A percentile compares a stretch with the other conserved stretches of the same genome.
Conservation (phyloP, 2,888 invertebrate species). For the Limnephilus lunatus region DNA sequence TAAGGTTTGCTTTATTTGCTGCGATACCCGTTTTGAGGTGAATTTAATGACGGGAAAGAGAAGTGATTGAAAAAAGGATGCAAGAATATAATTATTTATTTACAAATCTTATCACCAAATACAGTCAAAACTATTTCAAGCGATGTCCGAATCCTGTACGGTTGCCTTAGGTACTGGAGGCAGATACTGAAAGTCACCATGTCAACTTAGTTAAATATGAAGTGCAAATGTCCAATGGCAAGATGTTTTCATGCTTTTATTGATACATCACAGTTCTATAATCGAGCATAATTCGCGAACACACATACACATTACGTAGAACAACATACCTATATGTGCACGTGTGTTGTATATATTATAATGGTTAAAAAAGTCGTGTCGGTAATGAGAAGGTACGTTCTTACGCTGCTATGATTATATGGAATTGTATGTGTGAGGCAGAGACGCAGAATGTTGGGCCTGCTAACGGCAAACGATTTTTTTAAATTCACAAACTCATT, state of each 20-base stretch:
- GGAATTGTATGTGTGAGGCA: slow-evolving; percentile 15
- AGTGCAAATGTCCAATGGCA: background rate
- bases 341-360: background rate
- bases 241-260: background rate
- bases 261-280: background rate
- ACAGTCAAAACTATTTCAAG: too few species aligned
- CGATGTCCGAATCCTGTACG: too few species aligned
- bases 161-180: too few species aligned
- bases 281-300: slow-evolving; percentile 21
- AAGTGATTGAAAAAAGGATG: too few species aligned
- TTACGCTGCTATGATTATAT: slow-evolving; percentile 24
- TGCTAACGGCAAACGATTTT: background rate
- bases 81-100: too few species aligned
- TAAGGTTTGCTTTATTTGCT: too few species aligned
- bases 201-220: too few species aligned
- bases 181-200: too few species aligned
- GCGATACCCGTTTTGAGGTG: too few species aligned
- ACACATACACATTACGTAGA: background rate
- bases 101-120: too few species aligned
- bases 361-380: slow-evolving; percentile 43
- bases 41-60: too few species aligned
- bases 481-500: background rate
- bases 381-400: slow-evolving; percentile 41
- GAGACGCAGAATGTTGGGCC: slow-evolving; percentile 12
- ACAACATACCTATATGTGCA: background rate